Conservation (phyloP, 2,797 vertebrate species). For the Hipposideros larvatus region DNA sequence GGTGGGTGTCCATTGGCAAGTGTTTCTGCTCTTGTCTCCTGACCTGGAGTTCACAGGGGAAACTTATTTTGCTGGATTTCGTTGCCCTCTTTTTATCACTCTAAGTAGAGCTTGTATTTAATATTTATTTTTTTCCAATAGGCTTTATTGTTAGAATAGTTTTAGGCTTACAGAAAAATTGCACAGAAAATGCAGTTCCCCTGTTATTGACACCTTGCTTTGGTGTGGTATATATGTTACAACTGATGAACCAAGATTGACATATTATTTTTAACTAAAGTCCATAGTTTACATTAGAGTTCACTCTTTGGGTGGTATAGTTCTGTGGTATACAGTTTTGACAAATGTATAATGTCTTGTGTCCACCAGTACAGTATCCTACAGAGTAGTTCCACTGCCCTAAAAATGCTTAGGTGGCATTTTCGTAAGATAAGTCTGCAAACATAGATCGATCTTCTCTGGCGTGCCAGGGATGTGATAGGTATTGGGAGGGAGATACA, state of each 20-base stretch:
- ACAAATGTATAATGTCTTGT: neutral
- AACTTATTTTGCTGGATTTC: neutral
- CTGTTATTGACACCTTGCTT: neutral
- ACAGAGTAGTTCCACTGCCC: neutral
- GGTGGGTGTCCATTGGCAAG: neutral
- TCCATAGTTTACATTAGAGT: neutral
- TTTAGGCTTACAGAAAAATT: slow-evolving; percentile 1
- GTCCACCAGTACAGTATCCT: neutral
- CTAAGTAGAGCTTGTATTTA: neutral
- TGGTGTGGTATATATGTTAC: neutral
- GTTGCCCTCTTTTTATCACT: neutral
- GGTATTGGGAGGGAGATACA: neutral
- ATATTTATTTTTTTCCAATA: neutral
- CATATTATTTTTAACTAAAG: neutral
- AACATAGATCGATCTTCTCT: neutral
- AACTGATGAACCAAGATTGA: neutral
- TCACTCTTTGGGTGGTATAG: neutral
- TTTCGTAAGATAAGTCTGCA: neutral
- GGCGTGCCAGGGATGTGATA: neutral
- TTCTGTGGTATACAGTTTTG: neutral
- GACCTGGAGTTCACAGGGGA: neutral
- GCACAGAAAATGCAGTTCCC: neutral
- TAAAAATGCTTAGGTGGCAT: neutral
- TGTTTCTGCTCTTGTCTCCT: neutral
- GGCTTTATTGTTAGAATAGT: neutral